Evolutionary conservation across 2,797 vertebrate species (phyloP).

Genomic region (Bufotes viridis): DNA sequence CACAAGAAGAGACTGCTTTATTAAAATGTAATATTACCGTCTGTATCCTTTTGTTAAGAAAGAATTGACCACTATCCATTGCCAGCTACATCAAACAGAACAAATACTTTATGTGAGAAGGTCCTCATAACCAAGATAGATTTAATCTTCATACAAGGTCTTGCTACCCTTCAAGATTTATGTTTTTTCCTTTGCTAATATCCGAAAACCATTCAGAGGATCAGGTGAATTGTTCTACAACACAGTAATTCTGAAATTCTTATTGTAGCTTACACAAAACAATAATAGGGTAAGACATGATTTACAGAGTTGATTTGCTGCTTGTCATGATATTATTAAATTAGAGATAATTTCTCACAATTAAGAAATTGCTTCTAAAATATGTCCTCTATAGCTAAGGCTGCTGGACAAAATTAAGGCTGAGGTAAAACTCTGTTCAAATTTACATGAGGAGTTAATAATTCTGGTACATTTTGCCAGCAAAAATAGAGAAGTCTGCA

Average conservation of each 20-base stretch:
- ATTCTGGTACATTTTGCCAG: too few relatives aligned
- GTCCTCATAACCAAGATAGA: not conserved
- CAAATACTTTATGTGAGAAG: not conserved
- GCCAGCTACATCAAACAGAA: constrained; percentile 10
- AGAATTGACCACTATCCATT: not conserved
- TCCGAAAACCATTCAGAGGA: not conserved
- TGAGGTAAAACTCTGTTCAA: too few relatives aligned
- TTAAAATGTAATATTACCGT: constrained; percentile 12
- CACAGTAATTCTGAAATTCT: not conserved
- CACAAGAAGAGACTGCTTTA: constrained; percentile 24
- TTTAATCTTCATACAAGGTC: not conserved
- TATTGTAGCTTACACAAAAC: not conserved
- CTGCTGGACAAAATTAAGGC: too few relatives aligned
- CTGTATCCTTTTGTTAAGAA: constrained; percentile 27
- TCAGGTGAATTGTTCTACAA: not conserved
- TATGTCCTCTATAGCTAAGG: too few relatives aligned
- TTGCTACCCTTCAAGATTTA: not conserved
- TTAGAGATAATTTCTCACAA: too few relatives aligned
- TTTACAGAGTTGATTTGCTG: not conserved
- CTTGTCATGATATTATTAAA: too few relatives aligned
- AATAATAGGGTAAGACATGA: not conserved
- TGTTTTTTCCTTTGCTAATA: not conserved
- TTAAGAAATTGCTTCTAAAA: too few relatives aligned
- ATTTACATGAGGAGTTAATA: too few relatives aligned
- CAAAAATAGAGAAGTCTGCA: too few relatives aligned